A percentile compares a stretch with the other conserved stretches of the same genome.
phyloP scores from a whole-genome alignment of 2,113 vertebrate genomes.

The Lophochroa leadbeateri region DNA sequence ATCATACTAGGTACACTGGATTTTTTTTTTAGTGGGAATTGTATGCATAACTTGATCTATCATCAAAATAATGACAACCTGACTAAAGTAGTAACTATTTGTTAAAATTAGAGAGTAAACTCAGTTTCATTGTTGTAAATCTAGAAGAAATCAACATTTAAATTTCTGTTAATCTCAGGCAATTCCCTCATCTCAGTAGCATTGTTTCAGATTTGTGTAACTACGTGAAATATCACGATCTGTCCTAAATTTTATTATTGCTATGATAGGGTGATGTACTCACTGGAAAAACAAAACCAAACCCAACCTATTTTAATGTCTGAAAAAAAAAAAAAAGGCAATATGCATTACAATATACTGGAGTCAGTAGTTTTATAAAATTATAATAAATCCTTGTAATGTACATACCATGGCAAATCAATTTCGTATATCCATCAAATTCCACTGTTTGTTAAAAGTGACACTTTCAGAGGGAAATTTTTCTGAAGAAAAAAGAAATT shows the following conservation, averaged over 20 bases:
- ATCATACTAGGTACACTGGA: not conserved
- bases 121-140: not conserved
- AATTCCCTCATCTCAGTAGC: not conserved
- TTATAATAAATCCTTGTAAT: not conserved
- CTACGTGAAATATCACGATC: not conserved
- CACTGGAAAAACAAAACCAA: not conserved
- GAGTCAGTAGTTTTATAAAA: not conserved
- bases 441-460: not conserved
- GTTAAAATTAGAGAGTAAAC: not conserved
- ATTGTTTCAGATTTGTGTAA: not conserved
- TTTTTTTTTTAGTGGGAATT: not conserved
- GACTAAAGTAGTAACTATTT: not conserved
- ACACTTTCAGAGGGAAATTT: not conserved
- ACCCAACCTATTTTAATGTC: not conserved
- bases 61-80: not conserved
- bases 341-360: not conserved
- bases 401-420: not conserved
- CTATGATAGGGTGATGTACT: not conserved
- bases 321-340: not conserved
- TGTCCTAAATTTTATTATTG: not conserved
- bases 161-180: not conserved
- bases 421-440: not conserved
- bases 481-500: not conserved
- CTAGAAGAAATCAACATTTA: not conserved
- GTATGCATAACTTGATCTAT: not conserved